Evolutionary conservation across 2,888 invertebrate genomes (phyloP).

Genomic region (Mesoligia furuncula): DNA sequence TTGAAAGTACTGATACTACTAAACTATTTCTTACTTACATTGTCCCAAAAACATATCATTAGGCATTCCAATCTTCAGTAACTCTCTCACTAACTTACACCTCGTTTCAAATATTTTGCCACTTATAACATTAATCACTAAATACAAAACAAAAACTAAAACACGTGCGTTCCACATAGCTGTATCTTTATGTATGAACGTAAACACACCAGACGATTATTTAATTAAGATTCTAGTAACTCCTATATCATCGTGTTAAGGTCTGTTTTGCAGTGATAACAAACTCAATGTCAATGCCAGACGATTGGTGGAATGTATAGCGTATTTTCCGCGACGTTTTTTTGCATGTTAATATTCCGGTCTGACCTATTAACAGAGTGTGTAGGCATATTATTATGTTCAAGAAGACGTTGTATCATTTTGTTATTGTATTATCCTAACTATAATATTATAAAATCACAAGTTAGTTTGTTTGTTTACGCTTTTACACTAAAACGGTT

Average conservation of each 20-base stretch:
- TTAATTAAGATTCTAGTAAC: conserved; percentile 15
- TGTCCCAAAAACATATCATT: conserved; percentile 82
- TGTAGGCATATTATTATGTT: neutral
- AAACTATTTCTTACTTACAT: conserved; percentile 74
- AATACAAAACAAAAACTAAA: conserved; percentile 63
- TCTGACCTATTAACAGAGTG: conserved; percentile 32
- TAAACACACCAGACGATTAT: conserved; percentile 29
- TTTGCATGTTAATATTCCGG: conserved; percentile 47
- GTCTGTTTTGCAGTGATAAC: conserved; percentile 26
- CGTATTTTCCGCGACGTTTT: conserved; percentile 52
- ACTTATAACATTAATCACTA: conserved; percentile 57
- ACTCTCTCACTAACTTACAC: conserved; percentile 82
- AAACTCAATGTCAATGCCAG: conserved; percentile 77
- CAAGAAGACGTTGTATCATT: neutral
- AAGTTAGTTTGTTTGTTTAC: neutral
- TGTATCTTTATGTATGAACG: conserved; percentile 63
- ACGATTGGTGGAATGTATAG: conserved; percentile 43
- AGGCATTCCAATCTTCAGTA: conserved; percentile 77
- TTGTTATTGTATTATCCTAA: neutral
- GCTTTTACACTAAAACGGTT: neutral
- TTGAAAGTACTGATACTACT: neutral
- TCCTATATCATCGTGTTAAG: conserved; percentile 10
- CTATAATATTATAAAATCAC: no score
- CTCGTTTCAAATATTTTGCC: conserved; percentile 79
- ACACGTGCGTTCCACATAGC: conserved; percentile 78